Percentiles rank a stretch among this genome's conserved stretches.
phyloP scores from a whole-genome alignment of 2,888 invertebrate genomes.

The Mesorhabditis sp. region DNA sequence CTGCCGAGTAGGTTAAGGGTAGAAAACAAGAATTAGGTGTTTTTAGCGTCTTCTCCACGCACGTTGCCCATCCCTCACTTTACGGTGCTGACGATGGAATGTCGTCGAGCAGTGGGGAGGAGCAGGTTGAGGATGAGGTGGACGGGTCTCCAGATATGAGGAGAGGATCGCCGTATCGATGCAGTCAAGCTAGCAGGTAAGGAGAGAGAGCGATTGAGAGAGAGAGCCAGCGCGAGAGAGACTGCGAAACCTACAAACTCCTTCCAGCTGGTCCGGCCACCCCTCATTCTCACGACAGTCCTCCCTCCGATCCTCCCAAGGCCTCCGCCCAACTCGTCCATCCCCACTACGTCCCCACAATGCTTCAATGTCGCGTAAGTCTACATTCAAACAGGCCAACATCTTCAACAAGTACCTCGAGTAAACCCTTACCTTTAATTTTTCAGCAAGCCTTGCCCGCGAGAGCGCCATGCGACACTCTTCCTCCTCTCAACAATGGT shows the following conservation, averaged over 20 bases:
- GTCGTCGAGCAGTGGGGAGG: neutral
- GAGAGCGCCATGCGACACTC: constrained; percentile 17
- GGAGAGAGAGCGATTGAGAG: constrained; percentile 8
- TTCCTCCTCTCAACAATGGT: constrained; percentile 17
- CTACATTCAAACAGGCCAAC: neutral
- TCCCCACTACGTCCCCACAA: neutral
- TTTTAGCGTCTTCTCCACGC: constrained; percentile 19
- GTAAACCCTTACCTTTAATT: neutral
- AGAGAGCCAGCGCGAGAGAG: neutral
- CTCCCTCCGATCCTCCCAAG: constrained; percentile 28
- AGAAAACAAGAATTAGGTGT: neutral
- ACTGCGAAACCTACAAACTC: neutral
- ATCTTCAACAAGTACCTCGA: constrained; percentile 7
- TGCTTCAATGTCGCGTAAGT: neutral
- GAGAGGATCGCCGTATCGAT: constrained; percentile 30
- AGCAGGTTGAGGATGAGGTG: constrained; percentile 16
- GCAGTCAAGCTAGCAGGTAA: constrained; percentile 32
- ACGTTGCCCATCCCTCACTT: constrained; percentile 10
- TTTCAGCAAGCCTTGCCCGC: neutral
- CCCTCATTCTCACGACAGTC: constrained; percentile 36
- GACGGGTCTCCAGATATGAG: constrained; percentile 12
- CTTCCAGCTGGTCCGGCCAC: constrained; percentile 24
- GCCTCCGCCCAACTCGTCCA: constrained; percentile 9
- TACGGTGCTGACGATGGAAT: constrained; percentile 9
- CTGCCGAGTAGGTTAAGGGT: neutral